Evolutionary conservation across 2,113 vertebrate species (phyloP).

Genomic region (Chrysochloris asiatica): DNA sequence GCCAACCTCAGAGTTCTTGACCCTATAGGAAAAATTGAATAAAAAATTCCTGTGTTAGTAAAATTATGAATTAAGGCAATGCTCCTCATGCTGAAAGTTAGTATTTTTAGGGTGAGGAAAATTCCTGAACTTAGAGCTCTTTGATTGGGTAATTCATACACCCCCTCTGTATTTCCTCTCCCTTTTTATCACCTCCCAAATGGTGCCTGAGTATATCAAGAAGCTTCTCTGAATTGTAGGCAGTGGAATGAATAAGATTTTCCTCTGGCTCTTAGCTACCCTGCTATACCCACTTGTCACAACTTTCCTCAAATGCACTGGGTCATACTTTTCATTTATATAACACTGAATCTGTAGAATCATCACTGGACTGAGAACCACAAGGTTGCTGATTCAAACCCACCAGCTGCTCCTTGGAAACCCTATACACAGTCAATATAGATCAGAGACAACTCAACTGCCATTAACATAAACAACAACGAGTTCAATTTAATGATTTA

Average conservation of each 20-base stretch:
- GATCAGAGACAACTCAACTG: no score
- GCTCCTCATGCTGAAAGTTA: background rate
- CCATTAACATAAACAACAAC: no score
- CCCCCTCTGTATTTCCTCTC: no score
- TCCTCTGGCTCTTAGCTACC: constrained; percentile 24
- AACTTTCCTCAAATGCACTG: background rate
- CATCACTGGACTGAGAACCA: no score
- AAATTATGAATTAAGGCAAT: constrained; percentile 69
- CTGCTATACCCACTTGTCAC: background rate
- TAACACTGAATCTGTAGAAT: no score
- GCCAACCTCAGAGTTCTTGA: constrained; percentile 60
- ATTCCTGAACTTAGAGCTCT: constrained; percentile 36
- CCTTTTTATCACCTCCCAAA: no score
- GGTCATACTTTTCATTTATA: background rate
- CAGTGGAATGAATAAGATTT: no score
- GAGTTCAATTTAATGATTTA: background rate
- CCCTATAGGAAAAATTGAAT: constrained; percentile 60
- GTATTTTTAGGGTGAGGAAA: constrained; percentile 26
- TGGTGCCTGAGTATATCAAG: no score
- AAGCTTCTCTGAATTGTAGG: no score
- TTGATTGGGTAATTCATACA: background rate
- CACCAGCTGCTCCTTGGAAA: no score
- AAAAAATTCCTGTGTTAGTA: constrained; percentile 58
- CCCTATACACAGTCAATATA: no score
- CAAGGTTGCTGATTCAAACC: no score